A percentile compares a stretch with the other conserved stretches of the same genome.
Conservation (phyloP, 2,888 invertebrate genomes). For the Selenia dentaria region DNA sequence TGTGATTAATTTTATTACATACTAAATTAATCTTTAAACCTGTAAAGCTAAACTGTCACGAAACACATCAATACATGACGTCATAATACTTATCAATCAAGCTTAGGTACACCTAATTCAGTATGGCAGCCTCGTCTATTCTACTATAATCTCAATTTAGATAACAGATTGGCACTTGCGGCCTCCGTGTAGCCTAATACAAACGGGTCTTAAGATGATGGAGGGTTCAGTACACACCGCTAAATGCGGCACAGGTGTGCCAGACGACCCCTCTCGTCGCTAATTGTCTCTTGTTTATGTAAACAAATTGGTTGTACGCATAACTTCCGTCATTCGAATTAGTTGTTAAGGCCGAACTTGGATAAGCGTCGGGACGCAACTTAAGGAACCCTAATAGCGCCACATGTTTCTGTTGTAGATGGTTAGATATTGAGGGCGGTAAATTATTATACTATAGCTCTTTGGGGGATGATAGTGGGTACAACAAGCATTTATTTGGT, state of each 20-base stretch:
- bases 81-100: no score
- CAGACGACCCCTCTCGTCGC: constrained; percentile 53
- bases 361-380: constrained; percentile 32
- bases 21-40: no score
- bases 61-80: no score
- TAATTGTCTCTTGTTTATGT: constrained; percentile 74
- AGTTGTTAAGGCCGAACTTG: constrained; percentile 39
- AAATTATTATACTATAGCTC: constrained; percentile 19
- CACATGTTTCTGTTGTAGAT: constrained; percentile 28
- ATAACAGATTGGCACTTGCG: constrained; percentile 32
- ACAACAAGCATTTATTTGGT: no score
- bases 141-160: constrained; percentile 6
- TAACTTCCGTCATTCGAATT: constrained; percentile 57
- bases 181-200: constrained; percentile 13
- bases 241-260: constrained; percentile 61
- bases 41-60: no score
- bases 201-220: constrained; percentile 24
- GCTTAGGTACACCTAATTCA: no score
- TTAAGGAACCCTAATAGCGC: constrained; percentile 34
- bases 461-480: no score
- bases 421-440: constrained; percentile 20
- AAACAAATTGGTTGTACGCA: constrained; percentile 70
- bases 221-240: constrained; percentile 32
- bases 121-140: neutral
- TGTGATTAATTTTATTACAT: no score